phyloP scores from a whole-genome alignment of 2,888 invertebrate species.

The Clivina fossor region DNA sequence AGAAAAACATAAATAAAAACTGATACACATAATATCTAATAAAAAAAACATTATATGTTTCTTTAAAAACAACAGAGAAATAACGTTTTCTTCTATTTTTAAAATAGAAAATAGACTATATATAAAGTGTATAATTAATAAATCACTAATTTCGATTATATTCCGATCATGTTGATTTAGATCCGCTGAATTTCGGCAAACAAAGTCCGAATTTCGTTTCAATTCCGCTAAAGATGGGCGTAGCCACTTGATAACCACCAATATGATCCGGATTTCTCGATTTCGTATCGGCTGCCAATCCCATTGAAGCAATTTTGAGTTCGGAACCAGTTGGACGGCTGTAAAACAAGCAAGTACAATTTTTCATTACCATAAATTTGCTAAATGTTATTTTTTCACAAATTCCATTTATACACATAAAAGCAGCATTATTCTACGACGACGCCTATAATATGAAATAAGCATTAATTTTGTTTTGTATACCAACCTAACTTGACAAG shows the following conservation, averaged over 20 bases:
- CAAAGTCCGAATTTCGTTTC: constrained; percentile 98
- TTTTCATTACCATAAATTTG: no score
- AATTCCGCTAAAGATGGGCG: constrained; percentile 93
- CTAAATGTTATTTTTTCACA: neutral
- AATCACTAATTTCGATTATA: no score
- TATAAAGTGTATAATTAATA: no score
- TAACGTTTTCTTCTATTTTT: no score
- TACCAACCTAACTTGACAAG: no score
- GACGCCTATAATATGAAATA: neutral
- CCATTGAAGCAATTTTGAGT: constrained; percentile 63
- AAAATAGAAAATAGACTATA: no score
- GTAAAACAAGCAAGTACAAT: constrained; percentile 43
- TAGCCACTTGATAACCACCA: constrained; percentile 93
- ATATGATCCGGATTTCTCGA: constrained; percentile 90
- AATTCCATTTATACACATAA: neutral
- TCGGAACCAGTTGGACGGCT: constrained; percentile 92
- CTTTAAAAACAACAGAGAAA: no score
- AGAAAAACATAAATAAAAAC: no score
- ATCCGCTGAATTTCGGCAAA: constrained; percentile 67
- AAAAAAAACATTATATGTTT: no score
- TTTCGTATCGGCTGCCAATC: constrained; percentile 61
- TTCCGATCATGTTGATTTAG: constrained; percentile 33
- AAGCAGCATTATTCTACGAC: neutral
- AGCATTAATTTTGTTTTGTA: neutral
- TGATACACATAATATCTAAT: no score